Conservation (phyloP, 2,888 invertebrate species). For the Altica lythri region DNA sequence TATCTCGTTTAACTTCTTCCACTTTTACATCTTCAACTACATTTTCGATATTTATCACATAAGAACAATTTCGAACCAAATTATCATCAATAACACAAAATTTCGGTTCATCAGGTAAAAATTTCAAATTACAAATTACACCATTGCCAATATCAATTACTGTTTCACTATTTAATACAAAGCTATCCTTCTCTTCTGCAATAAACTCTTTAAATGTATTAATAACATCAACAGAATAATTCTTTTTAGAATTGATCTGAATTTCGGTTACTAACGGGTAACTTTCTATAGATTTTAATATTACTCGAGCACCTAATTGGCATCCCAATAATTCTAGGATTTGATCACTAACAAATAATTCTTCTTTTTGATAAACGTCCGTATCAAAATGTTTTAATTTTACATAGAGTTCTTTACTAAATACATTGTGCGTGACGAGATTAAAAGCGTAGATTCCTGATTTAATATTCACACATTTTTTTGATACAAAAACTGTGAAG, state of each 20-base stretch:
- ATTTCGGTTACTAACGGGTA: constrained; percentile 61
- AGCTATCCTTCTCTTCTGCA: constrained; percentile 58
- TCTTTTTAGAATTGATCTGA: constrained; percentile 45
- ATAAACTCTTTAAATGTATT: constrained; percentile 62
- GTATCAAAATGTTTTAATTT: constrained; percentile 45
- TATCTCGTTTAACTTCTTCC: constrained; percentile 13
- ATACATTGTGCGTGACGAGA: constrained; percentile 37
- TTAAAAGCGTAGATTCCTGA: constrained; percentile 38
- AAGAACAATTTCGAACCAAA: constrained; percentile 60
- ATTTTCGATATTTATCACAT: constrained; percentile 43
- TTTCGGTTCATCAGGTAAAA: constrained; percentile 58
- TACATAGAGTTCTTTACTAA: constrained; percentile 42
- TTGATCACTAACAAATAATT: constrained; percentile 61
- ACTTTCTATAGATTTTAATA: constrained; percentile 54
- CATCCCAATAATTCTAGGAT: constrained; percentile 62
- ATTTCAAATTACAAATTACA: constrained; percentile 46
- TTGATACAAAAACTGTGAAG: constrained; percentile 55
- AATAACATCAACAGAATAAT: constrained; percentile 50
- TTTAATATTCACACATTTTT: too few species aligned
- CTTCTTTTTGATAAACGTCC: constrained; percentile 25
- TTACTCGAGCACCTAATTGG: constrained; percentile 63
- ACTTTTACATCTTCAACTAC: constrained; percentile 23
- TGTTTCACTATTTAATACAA: constrained; percentile 62
- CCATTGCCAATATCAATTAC: constrained; percentile 57
- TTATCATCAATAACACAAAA: constrained; percentile 61